Evolutionary conservation across 2,888 invertebrate genomes (phyloP).

Genomic region (Limnephilus marmoratus): DNA sequence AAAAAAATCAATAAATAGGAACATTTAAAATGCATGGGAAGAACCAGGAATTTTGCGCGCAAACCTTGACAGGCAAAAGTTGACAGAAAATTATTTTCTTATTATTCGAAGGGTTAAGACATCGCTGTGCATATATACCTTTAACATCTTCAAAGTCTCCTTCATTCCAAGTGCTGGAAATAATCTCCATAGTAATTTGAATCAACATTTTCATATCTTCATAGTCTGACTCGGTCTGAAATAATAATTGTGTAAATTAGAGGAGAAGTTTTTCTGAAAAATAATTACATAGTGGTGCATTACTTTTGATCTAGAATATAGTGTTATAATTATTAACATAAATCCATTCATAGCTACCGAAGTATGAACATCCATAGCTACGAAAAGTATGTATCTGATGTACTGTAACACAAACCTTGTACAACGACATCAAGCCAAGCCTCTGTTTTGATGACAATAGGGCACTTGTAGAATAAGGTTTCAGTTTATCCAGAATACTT

Average conservation of each 20-base stretch:
- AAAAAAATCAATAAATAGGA: too few species aligned
- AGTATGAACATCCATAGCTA: background rate
- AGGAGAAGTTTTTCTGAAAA: background rate
- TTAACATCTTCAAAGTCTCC: constrained; percentile 37
- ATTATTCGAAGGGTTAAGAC: too few species aligned
- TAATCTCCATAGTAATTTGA: constrained; percentile 61
- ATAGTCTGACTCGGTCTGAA: constrained; percentile 57
- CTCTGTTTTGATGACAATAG: constrained; percentile 60
- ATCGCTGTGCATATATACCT: constrained; percentile 37
- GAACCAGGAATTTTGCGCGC: too few species aligned
- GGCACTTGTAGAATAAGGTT: constrained; percentile 55
- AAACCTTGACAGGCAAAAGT: too few species aligned
- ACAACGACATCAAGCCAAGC: constrained; percentile 62
- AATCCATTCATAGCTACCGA: background rate
- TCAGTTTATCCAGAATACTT: constrained; percentile 59
- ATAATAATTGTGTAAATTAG: background rate
- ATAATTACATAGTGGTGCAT: background rate
- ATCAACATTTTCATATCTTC: constrained; percentile 58
- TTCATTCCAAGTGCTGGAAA: constrained; percentile 59
- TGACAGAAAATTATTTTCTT: too few species aligned
- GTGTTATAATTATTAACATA: background rate
- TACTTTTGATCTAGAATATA: background rate
- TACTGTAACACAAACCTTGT: constrained; percentile 58
- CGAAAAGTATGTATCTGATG: background rate
- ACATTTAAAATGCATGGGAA: too few species aligned